Percentiles rank a stretch among this genome's conserved stretches.
These are phyloP conservation scores for Aphrocallistes beatrix DNA, from an alignment of 37 sponge, comb jelly and placozoan species.

Conservation along the genomic window DNA sequence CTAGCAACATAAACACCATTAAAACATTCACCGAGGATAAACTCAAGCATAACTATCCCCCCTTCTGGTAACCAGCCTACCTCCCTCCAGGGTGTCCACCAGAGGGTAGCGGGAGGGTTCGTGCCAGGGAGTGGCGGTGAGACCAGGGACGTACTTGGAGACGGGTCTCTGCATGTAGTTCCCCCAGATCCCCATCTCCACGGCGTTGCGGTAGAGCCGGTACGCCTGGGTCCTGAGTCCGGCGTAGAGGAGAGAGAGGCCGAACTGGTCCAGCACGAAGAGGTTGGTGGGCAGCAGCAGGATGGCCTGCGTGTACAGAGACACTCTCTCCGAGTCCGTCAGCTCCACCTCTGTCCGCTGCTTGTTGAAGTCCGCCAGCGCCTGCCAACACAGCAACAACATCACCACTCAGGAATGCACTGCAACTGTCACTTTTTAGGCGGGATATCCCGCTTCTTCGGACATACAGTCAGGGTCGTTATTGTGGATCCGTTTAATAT, in stretches of 20 bases:
- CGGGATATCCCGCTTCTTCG: too few relatives aligned
- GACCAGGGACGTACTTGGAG: conserved; percentile 54
- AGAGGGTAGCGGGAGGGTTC: conserved; percentile 55
- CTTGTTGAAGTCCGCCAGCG: conserved; percentile 52
- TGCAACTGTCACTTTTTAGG: too few relatives aligned
- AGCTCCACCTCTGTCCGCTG: conserved; percentile 50
- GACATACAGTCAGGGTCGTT: too few relatives aligned
- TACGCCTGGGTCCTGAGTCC: conserved; percentile 33
- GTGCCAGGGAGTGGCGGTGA: conserved; percentile 74
- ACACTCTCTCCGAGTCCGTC: conserved; percentile 44
- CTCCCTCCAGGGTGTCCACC: conserved; percentile 47
- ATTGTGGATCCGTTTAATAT: too few relatives aligned
- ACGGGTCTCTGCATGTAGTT: conserved; percentile 76
- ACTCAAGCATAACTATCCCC: neutral
- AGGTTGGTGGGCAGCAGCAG: conserved; percentile 70
- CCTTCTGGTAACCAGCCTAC: neutral
- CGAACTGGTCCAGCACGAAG: conserved; percentile 76
- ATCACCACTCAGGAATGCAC: too few relatives aligned
- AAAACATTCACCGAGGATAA: neutral
- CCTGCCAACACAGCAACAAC: conserved; percentile 24
- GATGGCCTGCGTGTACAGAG: conserved; percentile 56
- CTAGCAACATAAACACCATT: neutral
- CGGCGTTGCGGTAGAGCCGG: conserved; percentile 60
- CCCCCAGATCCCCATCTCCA: conserved; percentile 64
- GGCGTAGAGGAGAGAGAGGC: conserved; percentile 45